phyloP scores from a whole-genome alignment of 2,797 vertebrate species.

The Tinamus major region DNA sequence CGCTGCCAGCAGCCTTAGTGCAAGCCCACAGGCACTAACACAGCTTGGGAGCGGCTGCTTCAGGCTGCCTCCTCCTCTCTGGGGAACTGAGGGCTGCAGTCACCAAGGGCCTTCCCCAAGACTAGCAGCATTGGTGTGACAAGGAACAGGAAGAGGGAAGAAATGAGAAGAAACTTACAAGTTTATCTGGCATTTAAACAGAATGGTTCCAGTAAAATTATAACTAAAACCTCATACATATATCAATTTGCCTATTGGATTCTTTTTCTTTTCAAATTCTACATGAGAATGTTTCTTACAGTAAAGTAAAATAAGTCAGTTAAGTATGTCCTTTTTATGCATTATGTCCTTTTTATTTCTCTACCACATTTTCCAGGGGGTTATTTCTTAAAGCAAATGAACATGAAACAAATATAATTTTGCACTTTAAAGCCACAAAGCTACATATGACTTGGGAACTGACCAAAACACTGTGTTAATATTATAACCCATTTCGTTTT shows the following conservation, averaged over 20 bases:
- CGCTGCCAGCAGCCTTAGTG: not conserved
- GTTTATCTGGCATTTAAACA: not conserved
- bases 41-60: not conserved
- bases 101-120: not conserved
- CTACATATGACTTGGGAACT: not conserved
- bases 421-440: not conserved
- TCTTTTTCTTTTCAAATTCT: not conserved
- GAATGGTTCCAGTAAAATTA: not conserved
- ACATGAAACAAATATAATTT: not conserved
- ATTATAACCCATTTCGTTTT: slow-evolving; percentile 11
- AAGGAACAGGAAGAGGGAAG: not conserved
- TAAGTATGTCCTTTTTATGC: not conserved
- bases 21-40: not conserved
- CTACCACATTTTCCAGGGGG: fast-evolving
- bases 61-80: not conserved
- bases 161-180: not conserved
- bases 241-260: too few species aligned
- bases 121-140: not conserved
- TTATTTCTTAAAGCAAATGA: not conserved
- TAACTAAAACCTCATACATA: not conserved
- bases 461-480: not conserved
- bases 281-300: not conserved
- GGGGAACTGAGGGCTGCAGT: not conserved
- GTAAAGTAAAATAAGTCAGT: not conserved
- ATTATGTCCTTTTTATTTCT: not conserved